These are phyloP conservation scores for Limenitis camilla DNA, from an alignment of 2,888 invertebrate species.

Conservation along the genomic window DNA sequence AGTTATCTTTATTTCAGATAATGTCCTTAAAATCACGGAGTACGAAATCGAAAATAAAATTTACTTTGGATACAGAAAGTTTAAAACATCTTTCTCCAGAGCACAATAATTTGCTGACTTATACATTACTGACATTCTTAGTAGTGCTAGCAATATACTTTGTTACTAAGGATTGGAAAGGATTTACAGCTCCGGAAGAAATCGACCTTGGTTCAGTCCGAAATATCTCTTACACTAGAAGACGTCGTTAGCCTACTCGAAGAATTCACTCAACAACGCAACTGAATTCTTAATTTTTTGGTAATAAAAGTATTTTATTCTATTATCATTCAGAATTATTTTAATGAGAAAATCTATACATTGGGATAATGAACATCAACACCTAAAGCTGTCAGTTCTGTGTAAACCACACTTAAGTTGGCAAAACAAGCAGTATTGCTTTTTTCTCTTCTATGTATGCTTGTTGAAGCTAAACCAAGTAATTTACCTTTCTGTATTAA, in stretches of 20 bases:
- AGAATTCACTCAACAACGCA: too few relatives aligned
- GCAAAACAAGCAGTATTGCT: constrained; percentile 47
- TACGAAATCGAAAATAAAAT: constrained; percentile 19
- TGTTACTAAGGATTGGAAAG: constrained; percentile 45
- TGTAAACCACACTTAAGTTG: constrained; percentile 35
- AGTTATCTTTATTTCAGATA: constrained; percentile 8
- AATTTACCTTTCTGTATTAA: constrained; percentile 44
- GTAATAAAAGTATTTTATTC: not conserved
- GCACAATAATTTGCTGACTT: constrained; percentile 30
- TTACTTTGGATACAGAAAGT: constrained; percentile 15
- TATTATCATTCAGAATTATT: not conserved
- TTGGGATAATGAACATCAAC: too few relatives aligned
- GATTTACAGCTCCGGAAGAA: constrained; percentile 47
- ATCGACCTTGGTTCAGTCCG: constrained; percentile 49
- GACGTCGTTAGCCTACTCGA: constrained; percentile 22
- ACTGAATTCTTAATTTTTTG: too few relatives aligned
- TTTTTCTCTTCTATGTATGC: constrained; percentile 32
- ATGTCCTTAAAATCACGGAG: constrained; percentile 19
- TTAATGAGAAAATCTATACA: not conserved
- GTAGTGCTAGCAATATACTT: constrained; percentile 37
- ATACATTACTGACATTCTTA: constrained; percentile 36
- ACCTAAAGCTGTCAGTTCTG: constrained; percentile 37
- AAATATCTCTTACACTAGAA: constrained; percentile 26
- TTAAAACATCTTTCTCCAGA: constrained; percentile 7
- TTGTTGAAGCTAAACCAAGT: constrained; percentile 50